A percentile compares a stretch with the other conserved stretches of the same genome.
phyloP scores from a whole-genome alignment of 2,797 vertebrate genomes.

The Crocodylus rhombifer region DNA sequence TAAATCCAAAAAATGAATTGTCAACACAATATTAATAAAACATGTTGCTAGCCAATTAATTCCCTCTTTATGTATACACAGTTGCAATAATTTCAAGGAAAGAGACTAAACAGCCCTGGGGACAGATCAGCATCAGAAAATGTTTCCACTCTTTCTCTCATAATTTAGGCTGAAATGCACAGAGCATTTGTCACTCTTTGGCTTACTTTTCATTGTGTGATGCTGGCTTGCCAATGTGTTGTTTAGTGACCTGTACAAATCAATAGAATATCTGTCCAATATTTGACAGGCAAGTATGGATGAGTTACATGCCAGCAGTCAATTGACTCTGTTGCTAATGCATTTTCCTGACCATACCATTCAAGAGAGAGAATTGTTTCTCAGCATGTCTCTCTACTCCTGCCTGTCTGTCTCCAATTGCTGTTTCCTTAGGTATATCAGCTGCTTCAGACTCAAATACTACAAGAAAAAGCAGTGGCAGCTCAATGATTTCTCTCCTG shows the following conservation, averaged over 20 bases:
- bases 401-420: constrained; percentile 19
- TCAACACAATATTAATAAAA: neutral
- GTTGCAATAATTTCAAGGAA: neutral
- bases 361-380: neutral
- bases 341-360: constrained; percentile 15
- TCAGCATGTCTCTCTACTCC: neutral
- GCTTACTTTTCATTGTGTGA: constrained; percentile 46
- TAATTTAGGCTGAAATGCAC: neutral
- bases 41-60: neutral
- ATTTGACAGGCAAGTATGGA: constrained; percentile 50
- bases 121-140: neutral
- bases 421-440: neutral
- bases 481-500: constrained; percentile 20
- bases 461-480: neutral
- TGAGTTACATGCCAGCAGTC: constrained; percentile 17
- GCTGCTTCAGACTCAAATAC: neutral
- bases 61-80: neutral
- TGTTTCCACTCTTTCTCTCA: constrained; percentile 2
- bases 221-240: constrained; percentile 41
- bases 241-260: constrained; percentile 64
- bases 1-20: neutral
- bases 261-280: constrained; percentile 59
- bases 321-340: constrained; percentile 29
- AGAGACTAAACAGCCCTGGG: neutral
- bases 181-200: constrained; percentile 33